Conservation (phyloP, 2,888 invertebrate species). For the Chymomyza amoena region DNA sequence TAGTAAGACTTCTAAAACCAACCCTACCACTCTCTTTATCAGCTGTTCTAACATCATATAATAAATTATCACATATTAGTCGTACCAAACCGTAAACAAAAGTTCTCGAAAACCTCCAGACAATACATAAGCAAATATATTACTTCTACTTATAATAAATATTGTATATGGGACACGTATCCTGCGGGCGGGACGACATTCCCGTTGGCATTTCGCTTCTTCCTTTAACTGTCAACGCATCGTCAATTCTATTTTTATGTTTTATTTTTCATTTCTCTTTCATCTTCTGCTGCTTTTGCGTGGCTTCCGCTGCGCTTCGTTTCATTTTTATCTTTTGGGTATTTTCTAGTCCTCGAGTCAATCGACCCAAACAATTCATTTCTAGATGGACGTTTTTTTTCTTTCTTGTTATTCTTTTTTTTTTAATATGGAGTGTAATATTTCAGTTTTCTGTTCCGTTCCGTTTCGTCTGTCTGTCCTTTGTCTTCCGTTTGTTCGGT, state of each 20-base stretch:
- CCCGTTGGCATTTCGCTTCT: constrained; percentile 7
- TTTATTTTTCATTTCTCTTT: constrained; percentile 63
- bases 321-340: constrained; percentile 14
- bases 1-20: too few species aligned
- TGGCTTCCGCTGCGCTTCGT: constrained; percentile 51
- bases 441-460: constrained; percentile 59
- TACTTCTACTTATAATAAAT: background rate
- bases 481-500: constrained; percentile 27
- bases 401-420: constrained; percentile 36
- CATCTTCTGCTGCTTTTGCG: constrained; percentile 41
- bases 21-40: too few species aligned
- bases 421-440: constrained; percentile 71
- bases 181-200: constrained; percentile 37
- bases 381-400: constrained; percentile 9
- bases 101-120: too few species aligned
- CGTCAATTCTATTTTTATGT: constrained; percentile 74
- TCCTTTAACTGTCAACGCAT: constrained; percentile 66
- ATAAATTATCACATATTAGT: too few species aligned
- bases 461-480: constrained; percentile 23
- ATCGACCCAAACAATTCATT: constrained; percentile 9
- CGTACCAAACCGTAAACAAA: background rate
- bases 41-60: too few species aligned
- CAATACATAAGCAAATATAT: background rate
- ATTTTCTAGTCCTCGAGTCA: constrained; percentile 15
- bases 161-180: constrained; percentile 34